These are phyloP conservation scores for Acomys russatus DNA, from an alignment of 2,797 vertebrate species.

Conservation along the genomic window DNA sequence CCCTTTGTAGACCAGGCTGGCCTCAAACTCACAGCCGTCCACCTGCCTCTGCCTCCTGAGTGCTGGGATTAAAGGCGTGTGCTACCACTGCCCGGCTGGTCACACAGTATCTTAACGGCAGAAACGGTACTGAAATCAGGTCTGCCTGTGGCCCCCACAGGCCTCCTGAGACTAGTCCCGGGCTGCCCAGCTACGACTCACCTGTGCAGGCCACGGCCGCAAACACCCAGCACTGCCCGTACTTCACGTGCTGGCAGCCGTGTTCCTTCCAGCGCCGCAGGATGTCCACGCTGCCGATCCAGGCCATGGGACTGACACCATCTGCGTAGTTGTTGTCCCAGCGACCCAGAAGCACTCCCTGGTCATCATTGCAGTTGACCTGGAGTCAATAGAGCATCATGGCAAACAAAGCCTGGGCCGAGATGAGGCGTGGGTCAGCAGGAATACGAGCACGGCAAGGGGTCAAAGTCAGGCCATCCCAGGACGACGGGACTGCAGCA, in stretches of 20 bases:
- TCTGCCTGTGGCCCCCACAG: background rate
- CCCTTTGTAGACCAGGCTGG: no score
- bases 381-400: conserved; percentile 72
- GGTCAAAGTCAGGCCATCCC: background rate
- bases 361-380: conserved; percentile 97
- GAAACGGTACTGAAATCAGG: background rate
- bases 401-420: background rate
- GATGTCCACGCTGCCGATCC: conserved; percentile 96
- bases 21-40: no score
- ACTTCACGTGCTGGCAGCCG: conserved; percentile 94
- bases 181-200: conserved; percentile 75
- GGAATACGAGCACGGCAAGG: fast-evolving
- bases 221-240: conserved; percentile 99
- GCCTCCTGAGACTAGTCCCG: background rate
- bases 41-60: no score
- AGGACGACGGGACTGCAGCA: background rate
- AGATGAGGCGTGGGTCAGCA: fast-evolving
- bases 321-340: conserved; percentile 92
- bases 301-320: conserved; percentile 94
- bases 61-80: no score
- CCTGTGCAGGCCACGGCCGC: conserved; percentile 96
- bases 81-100: background rate
- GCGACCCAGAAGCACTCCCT: conserved; percentile 93
- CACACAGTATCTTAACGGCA: background rate
- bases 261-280: conserved; percentile 92